Conservation (phyloP, 30 jellyfish, hydroid and myxozoan genomes). For the Aurelia coerulea region DNA sequence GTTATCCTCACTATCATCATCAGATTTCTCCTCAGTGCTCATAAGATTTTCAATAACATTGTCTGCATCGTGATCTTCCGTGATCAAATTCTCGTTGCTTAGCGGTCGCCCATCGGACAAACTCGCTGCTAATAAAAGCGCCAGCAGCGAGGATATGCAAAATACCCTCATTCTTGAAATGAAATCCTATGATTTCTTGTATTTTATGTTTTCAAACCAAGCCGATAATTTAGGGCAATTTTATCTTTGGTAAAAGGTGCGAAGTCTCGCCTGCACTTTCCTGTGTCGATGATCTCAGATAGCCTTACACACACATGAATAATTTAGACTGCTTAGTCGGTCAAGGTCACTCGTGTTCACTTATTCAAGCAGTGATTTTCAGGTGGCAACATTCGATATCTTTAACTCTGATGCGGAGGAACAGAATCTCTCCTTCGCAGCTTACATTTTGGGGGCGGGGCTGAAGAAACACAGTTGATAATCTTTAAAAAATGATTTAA, state of each 20-base stretch:
- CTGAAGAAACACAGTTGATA: no score
- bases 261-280: constrained; percentile 32
- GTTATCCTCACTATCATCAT: constrained; percentile 59
- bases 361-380: constrained; percentile 57
- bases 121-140: constrained; percentile 23
- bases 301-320: constrained; percentile 35
- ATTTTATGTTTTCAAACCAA: constrained; percentile 15
- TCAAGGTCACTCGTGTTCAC: constrained; percentile 68
- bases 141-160: constrained; percentile 43
- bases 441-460: background rate
- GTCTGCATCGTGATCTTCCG: constrained; percentile 36
- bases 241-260: background rate
- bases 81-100: constrained; percentile 22
- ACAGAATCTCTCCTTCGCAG: constrained; percentile 3
- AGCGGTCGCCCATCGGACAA: constrained; percentile 67
- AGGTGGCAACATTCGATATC: constrained; percentile 64
- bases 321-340: constrained; percentile 50
- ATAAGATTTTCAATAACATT: constrained; percentile 22
- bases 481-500: no score
- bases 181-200: constrained; percentile 6
- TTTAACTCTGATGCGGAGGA: background rate
- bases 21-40: constrained; percentile 35
- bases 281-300: constrained; percentile 61
- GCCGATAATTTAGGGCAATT: constrained; percentile 6
- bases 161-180: constrained; percentile 57